Conservation (phyloP, 2,113 vertebrate genomes). For the Tenebrosternarchus preto region DNA sequence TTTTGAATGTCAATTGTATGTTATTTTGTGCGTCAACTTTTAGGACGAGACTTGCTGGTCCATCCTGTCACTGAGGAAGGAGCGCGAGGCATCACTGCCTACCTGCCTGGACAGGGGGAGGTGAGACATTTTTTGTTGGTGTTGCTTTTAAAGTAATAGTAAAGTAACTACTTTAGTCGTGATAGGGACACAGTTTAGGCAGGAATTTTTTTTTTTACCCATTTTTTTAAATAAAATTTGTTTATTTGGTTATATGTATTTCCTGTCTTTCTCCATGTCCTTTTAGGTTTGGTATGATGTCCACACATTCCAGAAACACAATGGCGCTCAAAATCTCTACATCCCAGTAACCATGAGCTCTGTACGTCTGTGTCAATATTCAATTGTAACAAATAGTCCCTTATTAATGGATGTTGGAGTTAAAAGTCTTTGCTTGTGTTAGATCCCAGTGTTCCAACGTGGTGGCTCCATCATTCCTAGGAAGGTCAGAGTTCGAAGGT, state of each 20-base stretch:
- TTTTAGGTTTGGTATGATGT: slow-evolving; percentile 86
- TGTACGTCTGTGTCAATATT: slow-evolving; percentile 15
- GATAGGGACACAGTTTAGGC: background rate
- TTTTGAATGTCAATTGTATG: no score
- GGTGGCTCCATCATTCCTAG: slow-evolving; percentile 85
- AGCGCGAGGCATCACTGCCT: slow-evolving; percentile 81
- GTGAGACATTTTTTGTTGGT: slow-evolving; percentile 56
- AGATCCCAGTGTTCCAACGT: slow-evolving; percentile 89
- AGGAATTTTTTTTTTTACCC: background rate
- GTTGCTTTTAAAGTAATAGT: no score
- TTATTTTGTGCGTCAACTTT: slow-evolving; percentile 14
- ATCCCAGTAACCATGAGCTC: slow-evolving; percentile 81
- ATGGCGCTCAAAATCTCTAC: slow-evolving; percentile 84
- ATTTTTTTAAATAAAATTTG: no score
- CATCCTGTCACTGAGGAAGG: slow-evolving; percentile 87
- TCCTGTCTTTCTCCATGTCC: background rate
- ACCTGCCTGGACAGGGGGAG: slow-evolving; percentile 84
- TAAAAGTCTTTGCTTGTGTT: slow-evolving; percentile 11
- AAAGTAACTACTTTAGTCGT: no score
- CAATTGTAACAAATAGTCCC: background rate
- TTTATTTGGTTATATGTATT: background rate
- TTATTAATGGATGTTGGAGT: background rate
- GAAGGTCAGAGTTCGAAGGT: slow-evolving; percentile 82
- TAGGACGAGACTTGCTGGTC: slow-evolving; percentile 83
- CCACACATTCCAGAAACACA: slow-evolving; percentile 84